These are phyloP conservation scores for Acleris emargana DNA, from an alignment of 2,888 invertebrate genomes.

Conservation along the genomic window DNA sequence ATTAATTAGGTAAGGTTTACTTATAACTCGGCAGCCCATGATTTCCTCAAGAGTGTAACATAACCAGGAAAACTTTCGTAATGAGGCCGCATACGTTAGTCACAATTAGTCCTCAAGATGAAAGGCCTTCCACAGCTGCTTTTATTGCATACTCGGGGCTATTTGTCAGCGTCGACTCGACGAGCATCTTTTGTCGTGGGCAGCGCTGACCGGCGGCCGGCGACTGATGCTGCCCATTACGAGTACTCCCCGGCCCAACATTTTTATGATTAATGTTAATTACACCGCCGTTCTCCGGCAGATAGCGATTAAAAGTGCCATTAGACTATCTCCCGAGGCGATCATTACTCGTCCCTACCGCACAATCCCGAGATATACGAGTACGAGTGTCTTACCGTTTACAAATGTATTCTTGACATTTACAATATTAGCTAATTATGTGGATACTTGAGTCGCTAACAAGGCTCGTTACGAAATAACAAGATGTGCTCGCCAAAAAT, in stretches of 20 bases:
- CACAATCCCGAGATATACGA: constrained; percentile 22
- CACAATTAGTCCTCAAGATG: constrained; percentile 25
- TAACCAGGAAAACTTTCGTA: constrained; percentile 2
- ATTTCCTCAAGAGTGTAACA: not conserved
- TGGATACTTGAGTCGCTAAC: constrained; percentile 10
- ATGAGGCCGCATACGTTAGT: constrained; percentile 15
- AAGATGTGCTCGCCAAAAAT: constrained; percentile 37
- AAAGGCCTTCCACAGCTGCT: constrained; percentile 43
- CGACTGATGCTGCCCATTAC: constrained; percentile 69
- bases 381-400: constrained; percentile 22
- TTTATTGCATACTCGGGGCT: constrained; percentile 49
- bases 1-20: not conserved
- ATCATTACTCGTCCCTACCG: constrained; percentile 59
- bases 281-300: constrained; percentile 69
- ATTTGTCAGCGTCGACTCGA: constrained; percentile 65
- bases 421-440: constrained; percentile 19
- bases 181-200: constrained; percentile 62
- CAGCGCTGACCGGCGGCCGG: constrained; percentile 44
- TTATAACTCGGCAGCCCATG: too few relatives aligned
- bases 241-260: constrained; percentile 57
- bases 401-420: constrained; percentile 27
- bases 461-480: constrained; percentile 26
- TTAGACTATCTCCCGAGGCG: constrained; percentile 68
- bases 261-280: constrained; percentile 79
- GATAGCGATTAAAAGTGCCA: constrained; percentile 69